Evolutionary conservation across 2,113 vertebrate species (phyloP), one percentile per base, ranked within the genome.

Genomic region (Spea multiplicata): DNA sequence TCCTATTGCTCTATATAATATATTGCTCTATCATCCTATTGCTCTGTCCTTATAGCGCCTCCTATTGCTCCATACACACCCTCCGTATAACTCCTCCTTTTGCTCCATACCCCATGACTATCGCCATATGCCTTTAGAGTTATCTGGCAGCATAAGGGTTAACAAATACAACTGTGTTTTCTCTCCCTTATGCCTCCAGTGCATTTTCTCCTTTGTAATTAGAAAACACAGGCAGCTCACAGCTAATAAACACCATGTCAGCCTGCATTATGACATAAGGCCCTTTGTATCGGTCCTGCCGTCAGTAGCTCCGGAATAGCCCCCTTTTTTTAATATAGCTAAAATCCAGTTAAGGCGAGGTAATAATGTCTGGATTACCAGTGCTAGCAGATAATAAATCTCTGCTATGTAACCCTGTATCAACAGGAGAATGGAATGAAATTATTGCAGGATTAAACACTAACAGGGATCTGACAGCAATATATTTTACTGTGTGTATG

Each of bases 401-500:
- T 80, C 71, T 16, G 53, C 65, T 73, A 64, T 80, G 78, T 80
- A 80, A 80, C 78, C 78, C 78, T 80, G 71, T 80, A 80, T 80
- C 78, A 74, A 80, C 78, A 80, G 71, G 62, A 80, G 71, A 57
- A 53, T 44, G 14, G 66, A 80, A 80, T 80, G 62, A 80, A 73
- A 80, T 80, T 80, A 80, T 80, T 80, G n/a, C 78, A 49, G 78
- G 78, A 80, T 80, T 80, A 74, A 68, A 74, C 77, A 79, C 77
- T 79, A 79, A 79, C 78, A 44, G 71, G 53, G 65, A 80, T 74
- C 71, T 74, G 78, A 80, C 78, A 80, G 78, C 71, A 74, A 80
- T 74, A 74, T 80, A n/a, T 73, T 50, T 78, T 78, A 71, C 50
- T 50, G 62, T 67, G 55, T 64, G 70, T 30, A 30, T 50, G 46